These are phyloP conservation scores for Mythimna lalbum DNA, from an alignment of 2,888 invertebrate genomes.

Conservation along the genomic window DNA sequence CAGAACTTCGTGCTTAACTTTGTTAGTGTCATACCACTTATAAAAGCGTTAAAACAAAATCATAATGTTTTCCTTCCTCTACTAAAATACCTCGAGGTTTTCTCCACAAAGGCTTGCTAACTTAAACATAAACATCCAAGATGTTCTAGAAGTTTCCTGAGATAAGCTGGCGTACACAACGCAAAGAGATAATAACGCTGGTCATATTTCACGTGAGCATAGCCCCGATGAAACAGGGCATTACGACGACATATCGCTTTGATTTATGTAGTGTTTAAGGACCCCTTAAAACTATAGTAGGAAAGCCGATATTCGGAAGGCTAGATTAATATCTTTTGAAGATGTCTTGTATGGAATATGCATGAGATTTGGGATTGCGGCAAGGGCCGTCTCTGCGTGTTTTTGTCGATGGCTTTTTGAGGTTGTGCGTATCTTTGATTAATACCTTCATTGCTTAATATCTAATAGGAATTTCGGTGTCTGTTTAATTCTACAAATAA, in stretches of 20 bases:
- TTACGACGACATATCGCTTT: conserved; percentile 85
- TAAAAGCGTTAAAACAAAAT: conserved; percentile 31
- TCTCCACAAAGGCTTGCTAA: conserved; percentile 39
- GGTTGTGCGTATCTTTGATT: background rate
- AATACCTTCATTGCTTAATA: background rate
- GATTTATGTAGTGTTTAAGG: conserved; percentile 88
- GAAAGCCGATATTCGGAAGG: conserved; percentile 74
- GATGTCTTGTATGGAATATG: conserved; percentile 27
- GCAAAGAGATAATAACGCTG: conserved; percentile 80
- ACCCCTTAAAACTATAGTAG: conserved; percentile 86
- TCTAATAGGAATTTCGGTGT: background rate
- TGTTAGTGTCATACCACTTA: background rate
- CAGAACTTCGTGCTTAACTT: background rate
- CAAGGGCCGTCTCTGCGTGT: background rate
- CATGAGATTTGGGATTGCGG: conserved; percentile 13
- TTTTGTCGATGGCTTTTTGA: background rate
- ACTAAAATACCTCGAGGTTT: conserved; percentile 23
- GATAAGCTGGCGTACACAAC: conserved; percentile 55
- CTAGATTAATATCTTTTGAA: conserved; percentile 33
- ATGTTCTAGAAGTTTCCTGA: conserved; percentile 58
- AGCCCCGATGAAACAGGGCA: conserved; percentile 86
- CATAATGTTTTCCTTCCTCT: conserved; percentile 27
- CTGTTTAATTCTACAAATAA: no score
- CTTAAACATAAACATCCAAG: conserved; percentile 58
- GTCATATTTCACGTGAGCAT: conserved; percentile 84